Evolutionary conservation across 2,888 invertebrate genomes (phyloP), one percentile per base, ranked within the genome.

Genomic region (Sarcophaga caerulescens): DNA sequence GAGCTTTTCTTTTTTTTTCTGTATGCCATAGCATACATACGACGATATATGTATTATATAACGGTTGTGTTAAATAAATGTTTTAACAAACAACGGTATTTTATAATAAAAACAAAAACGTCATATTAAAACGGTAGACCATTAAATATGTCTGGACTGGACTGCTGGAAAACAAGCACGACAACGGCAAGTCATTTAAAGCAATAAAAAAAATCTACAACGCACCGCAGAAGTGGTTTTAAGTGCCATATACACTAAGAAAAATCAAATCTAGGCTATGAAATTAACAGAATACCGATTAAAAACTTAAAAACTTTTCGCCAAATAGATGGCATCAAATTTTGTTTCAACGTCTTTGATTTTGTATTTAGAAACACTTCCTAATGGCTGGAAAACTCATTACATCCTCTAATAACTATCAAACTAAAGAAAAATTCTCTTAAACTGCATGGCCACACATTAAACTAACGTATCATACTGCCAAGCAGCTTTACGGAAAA

Each of bases 31-130:
- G 17, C 17, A 52, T 52, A 52, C 10, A 3, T 52, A 52, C 5
- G 19, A 85, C 21, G 71, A 57, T 73, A 73, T 63, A 60, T 17
- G 60, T 81, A 85, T 85, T 83, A 85, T 85, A 81, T 85, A 85
- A 85, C 83, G 73, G 83, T 35, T 57, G 44, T 63, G 19, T 69
- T 74, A 79, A 71, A 82, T 59, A 69, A 71, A 77, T 23, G n/a
- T 45, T 59, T 71, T 85, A 21, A 68, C 14, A 44, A 44, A 76
- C 69, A 69, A 52, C 52, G 52, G 52, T 17, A 52, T 52, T 52
- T 52, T 14, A 52, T 52, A 52, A 52, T 14, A 17, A 52, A 12
- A 52, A 14, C 10, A 44, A 25, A 35, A 35, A 35, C 35, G 35
- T 35, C 14, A 57, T 12, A 52, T 45, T 4, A 19, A 25, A 52